Evolutionary conservation across 2,797 vertebrate genomes (phyloP).

Genomic region (Rallus crepitans): DNA sequence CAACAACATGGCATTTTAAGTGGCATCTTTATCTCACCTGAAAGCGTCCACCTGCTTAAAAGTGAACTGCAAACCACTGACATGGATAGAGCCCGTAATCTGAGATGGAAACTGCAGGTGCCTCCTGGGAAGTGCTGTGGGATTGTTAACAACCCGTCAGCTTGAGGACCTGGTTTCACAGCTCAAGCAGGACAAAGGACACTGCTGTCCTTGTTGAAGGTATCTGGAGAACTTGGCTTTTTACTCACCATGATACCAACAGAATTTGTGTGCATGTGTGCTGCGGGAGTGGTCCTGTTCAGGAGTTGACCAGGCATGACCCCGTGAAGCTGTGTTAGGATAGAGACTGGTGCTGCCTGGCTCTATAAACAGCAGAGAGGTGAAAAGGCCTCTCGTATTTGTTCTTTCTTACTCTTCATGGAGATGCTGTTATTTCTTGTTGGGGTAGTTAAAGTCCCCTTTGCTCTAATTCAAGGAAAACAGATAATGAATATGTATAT

Average conservation of each 20-base stretch:
- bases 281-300: background rate
- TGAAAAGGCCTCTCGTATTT: background rate
- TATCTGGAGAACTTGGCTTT: background rate
- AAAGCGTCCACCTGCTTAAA: background rate
- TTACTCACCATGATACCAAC: background rate
- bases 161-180: background rate
- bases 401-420: background rate
- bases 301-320: fast-evolving
- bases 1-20: background rate
- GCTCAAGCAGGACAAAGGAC: background rate
- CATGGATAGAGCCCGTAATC: background rate
- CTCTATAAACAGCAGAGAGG: background rate
- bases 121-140: background rate
- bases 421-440: background rate
- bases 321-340: background rate
- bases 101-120: background rate
- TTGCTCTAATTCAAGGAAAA: background rate
- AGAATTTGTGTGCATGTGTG: fast-evolving
- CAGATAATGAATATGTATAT: background rate
- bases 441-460: background rate
- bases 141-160: fast-evolving
- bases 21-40: background rate
- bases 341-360: background rate
- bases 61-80: background rate
- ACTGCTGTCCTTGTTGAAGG: fast-evolving